Evolutionary conservation across 2,888 invertebrate species (phyloP).

Genomic region (Drepana falcataria): DNA sequence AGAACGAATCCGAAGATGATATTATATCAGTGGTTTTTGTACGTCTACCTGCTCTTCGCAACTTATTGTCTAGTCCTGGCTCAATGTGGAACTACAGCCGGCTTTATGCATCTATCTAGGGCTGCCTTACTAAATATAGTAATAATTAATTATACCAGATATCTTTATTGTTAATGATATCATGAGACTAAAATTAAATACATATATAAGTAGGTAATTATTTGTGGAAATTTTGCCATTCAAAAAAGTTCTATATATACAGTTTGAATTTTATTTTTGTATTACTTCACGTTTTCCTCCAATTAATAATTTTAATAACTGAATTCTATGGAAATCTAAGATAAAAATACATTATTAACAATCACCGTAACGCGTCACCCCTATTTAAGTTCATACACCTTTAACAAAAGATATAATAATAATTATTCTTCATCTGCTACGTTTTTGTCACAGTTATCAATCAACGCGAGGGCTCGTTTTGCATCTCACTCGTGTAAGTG

Average conservation of each 20-base stretch:
- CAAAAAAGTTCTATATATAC: too few relatives aligned
- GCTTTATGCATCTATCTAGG: constrained; percentile 53
- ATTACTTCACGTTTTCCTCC: not conserved
- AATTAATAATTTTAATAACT: constrained; percentile 5
- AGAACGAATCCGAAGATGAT: not conserved
- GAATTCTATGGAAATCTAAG: not conserved
- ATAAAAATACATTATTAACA: constrained; percentile 5
- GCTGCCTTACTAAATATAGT: constrained; percentile 35
- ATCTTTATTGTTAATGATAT: too few relatives aligned
- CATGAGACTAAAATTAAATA: too few relatives aligned
- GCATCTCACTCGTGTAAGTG: constrained; percentile 29
- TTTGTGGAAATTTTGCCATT: too few relatives aligned
- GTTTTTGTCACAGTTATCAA: constrained; percentile 80
- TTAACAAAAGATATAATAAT: constrained; percentile 76
- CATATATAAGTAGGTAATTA: too few relatives aligned
- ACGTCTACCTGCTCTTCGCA: constrained; percentile 70
- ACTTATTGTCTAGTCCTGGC: constrained; percentile 66
- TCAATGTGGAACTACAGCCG: constrained; percentile 69
- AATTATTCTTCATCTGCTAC: constrained; percentile 79
- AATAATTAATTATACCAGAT: not conserved
- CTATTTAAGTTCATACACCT: constrained; percentile 64
- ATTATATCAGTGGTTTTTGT: constrained; percentile 12
- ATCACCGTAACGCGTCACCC: constrained; percentile 43
- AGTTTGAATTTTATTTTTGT: too few relatives aligned
- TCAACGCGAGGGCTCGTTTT: constrained; percentile 66